These are phyloP conservation scores for Drosophila borborema DNA, from an alignment of 2,888 invertebrate genomes.

Conservation along the genomic window DNA sequence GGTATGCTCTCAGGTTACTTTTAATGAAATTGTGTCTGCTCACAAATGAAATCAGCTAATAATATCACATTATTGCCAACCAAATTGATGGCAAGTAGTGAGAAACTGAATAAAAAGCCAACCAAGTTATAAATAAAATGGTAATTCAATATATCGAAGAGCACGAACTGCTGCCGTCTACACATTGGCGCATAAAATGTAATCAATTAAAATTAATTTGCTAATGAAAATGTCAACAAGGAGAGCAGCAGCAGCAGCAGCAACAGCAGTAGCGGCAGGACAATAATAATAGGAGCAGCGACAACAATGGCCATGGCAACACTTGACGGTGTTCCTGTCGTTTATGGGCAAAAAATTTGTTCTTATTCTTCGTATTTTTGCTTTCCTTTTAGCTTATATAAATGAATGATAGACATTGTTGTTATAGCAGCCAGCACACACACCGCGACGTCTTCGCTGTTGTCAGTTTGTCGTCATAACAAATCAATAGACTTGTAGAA, in stretches of 20 bases:
- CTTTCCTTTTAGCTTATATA: conserved; percentile 55
- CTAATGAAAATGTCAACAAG: conserved; percentile 77
- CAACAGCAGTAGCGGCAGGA: conserved; percentile 12
- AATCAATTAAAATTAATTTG: conserved; percentile 78
- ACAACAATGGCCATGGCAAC: conserved; percentile 55
- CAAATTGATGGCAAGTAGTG: conserved; percentile 19
- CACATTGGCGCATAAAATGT: conserved; percentile 72
- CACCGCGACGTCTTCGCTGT: background rate
- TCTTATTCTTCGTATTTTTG: background rate
- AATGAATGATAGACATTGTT: conserved; percentile 70
- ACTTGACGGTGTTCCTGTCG: conserved; percentile 45
- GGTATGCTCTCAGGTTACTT: conserved; percentile 40
- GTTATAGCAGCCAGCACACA: conserved; percentile 57
- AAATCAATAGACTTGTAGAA: conserved; percentile 63
- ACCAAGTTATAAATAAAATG: conserved; percentile 59
- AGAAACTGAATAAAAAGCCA: conserved; percentile 23
- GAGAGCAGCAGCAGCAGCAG: conserved; percentile 21
- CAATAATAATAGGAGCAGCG: conserved; percentile 34
- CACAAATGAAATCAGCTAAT: conserved; percentile 47
- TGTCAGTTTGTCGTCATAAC: conserved; percentile 56
- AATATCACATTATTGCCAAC: conserved; percentile 48
- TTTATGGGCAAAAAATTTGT: conserved; percentile 40
- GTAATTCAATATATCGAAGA: conserved; percentile 70
- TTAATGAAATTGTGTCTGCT: conserved; percentile 45
- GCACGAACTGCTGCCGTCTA: conserved; percentile 40